Evolutionary conservation across 2,113 vertebrate species (phyloP).

Genomic region (Clarias magur): DNA sequence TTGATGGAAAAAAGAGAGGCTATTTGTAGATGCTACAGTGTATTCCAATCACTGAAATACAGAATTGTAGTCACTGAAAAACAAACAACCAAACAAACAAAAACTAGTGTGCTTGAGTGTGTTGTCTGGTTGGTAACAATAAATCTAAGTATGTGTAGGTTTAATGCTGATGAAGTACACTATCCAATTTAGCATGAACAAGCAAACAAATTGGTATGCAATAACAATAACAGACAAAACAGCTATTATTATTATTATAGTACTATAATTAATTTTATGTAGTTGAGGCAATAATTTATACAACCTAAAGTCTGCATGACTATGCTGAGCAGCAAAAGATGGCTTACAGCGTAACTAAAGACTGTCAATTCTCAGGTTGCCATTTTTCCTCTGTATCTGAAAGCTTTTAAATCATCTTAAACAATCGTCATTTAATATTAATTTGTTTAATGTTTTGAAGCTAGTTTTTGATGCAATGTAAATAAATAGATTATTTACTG

Average conservation of each 20-base stretch:
- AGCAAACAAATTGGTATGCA: background rate
- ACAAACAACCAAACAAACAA: background rate
- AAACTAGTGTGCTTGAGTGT: background rate
- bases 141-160: background rate
- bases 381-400: background rate
- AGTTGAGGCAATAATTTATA: background rate
- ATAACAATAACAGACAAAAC: background rate
- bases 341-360: background rate
- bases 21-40: background rate
- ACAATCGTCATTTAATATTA: background rate
- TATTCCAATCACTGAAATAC: background rate
- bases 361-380: background rate
- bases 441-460: slow-evolving; percentile 7
- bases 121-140: background rate
- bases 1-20: background rate
- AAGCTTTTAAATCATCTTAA: background rate
- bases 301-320: background rate
- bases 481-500: background rate
- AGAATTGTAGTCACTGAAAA: background rate
- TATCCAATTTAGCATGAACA: background rate
- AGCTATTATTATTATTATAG: background rate
- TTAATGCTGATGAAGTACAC: background rate
- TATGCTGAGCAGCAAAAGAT: background rate
- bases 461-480: background rate
- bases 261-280: background rate